Percentiles rank a stretch among this genome's conserved stretches.
phyloP scores from a whole-genome alignment of 2,113 vertebrate genomes.

The Tympanuchus pallidicinctus region DNA sequence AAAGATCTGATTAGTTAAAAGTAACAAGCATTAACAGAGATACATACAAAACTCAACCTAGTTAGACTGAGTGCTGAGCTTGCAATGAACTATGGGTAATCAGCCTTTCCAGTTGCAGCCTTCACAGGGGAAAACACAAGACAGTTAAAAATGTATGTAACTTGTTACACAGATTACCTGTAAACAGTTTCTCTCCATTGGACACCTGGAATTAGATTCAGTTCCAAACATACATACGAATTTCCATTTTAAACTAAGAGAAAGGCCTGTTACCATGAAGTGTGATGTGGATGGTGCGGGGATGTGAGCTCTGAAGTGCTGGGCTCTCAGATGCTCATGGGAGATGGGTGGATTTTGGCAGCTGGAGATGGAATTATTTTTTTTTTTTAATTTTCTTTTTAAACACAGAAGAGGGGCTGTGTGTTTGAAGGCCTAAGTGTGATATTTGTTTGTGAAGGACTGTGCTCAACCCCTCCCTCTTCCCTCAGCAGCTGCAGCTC shows the following conservation, averaged over 20 bases:
- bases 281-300: slow-evolving; percentile 58
- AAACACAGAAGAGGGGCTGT: slow-evolving; percentile 77
- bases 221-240: slow-evolving; percentile 70
- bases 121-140: slow-evolving; percentile 77
- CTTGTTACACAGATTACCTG: slow-evolving; percentile 82
- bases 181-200: slow-evolving; percentile 81
- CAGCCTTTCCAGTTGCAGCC: slow-evolving; percentile 82
- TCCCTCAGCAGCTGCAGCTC: slow-evolving; percentile 95
- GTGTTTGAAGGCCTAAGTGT: slow-evolving; percentile 85
- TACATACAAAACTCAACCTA: slow-evolving; percentile 86
- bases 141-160: slow-evolving; percentile 81
- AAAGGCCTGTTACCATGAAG: slow-evolving; percentile 69
- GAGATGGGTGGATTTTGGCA: slow-evolving; percentile 77
- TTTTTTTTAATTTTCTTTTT: slow-evolving; percentile 45
- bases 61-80: slow-evolving; percentile 78
- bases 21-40: slow-evolving; percentile 90
- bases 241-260: slow-evolving; percentile 68
- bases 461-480: slow-evolving; percentile 77
- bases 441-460: slow-evolving; percentile 81
- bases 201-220: slow-evolving; percentile 74
- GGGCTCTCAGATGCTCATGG: slow-evolving; percentile 63
- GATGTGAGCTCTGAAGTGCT: slow-evolving; percentile 45
- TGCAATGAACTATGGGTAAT: slow-evolving; percentile 79
- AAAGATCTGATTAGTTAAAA: slow-evolving; percentile 94
- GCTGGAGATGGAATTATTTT: slow-evolving; percentile 70